Evolutionary conservation across 2,113 vertebrate genomes (phyloP).

Genomic region (Callocephalon fimbriatum): DNA sequence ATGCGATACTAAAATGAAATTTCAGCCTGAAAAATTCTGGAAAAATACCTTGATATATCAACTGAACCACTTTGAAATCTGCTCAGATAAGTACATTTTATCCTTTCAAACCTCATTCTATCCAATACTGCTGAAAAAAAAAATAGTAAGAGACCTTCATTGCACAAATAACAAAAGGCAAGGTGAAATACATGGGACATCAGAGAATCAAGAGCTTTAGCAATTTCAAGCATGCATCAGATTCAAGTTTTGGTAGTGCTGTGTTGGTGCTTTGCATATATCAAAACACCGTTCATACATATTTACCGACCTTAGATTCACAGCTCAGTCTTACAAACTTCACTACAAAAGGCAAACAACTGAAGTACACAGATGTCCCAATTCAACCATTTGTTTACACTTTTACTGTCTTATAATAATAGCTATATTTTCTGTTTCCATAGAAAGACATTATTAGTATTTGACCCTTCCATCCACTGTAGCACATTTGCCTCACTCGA

Average conservation of each 20-base stretch:
- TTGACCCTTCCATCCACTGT: not conserved
- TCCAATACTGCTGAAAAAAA: not conserved
- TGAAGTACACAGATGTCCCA: not conserved
- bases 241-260: not conserved
- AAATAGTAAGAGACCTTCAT: not conserved
- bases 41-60: not conserved
- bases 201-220: not conserved
- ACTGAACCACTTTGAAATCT: not conserved
- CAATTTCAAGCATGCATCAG: not conserved
- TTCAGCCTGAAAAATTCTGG: not conserved
- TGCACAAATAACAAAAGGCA: not conserved
- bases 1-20: not conserved
- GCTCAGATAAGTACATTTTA: not conserved
- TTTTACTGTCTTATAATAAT: not conserved
- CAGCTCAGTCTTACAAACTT: not conserved
- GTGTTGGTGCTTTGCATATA: fast-evolving
- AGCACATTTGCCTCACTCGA: not conserved
- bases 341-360: not conserved
- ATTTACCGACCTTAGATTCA: not conserved
- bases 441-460: not conserved
- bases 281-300: not conserved
- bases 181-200: not conserved
- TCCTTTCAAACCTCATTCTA: not conserved
- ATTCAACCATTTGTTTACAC: not conserved
- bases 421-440: not conserved